phyloP scores from a whole-genome alignment of 2,888 invertebrate genomes.

The Syrphus vitripennis region DNA sequence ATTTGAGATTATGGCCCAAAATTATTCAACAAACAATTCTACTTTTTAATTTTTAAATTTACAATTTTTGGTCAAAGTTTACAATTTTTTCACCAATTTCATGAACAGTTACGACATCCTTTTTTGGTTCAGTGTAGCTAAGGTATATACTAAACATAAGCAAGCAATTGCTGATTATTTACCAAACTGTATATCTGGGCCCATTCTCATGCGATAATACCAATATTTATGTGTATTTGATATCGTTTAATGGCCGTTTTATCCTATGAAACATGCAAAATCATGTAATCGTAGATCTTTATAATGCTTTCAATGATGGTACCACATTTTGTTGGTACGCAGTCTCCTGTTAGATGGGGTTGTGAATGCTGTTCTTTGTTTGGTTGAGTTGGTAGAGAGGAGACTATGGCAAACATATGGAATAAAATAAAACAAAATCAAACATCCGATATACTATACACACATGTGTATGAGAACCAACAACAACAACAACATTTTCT shows the following conservation, averaged over 20 bases:
- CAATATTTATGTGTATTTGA: slow-evolving; percentile 79
- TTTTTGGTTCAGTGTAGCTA: too few relatives aligned
- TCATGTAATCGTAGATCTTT: slow-evolving; percentile 79
- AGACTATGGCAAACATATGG: slow-evolving; percentile 47
- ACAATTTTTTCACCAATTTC: too few relatives aligned
- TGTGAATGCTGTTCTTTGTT: slow-evolving; percentile 16
- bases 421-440: slow-evolving; percentile 71
- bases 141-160: background rate
- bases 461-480: background rate
- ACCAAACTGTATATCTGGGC: slow-evolving; percentile 54
- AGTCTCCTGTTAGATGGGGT: background rate
- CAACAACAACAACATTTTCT: slow-evolving; percentile 60
- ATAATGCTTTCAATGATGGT: slow-evolving; percentile 74
- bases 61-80: too few relatives aligned
- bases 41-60: too few relatives aligned
- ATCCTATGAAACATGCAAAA: slow-evolving; percentile 79
- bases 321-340: slow-evolving; percentile 15
- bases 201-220: slow-evolving; percentile 72
- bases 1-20: too few relatives aligned
- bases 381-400: slow-evolving; percentile 34
- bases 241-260: slow-evolving; percentile 78
- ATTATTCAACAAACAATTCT: too few relatives aligned
- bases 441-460: slow-evolving; percentile 27
- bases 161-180: slow-evolving; percentile 53
- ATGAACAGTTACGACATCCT: too few relatives aligned